Conservation (phyloP, 2,113 vertebrate genomes). For the Centrocercus urophasianus region DNA sequence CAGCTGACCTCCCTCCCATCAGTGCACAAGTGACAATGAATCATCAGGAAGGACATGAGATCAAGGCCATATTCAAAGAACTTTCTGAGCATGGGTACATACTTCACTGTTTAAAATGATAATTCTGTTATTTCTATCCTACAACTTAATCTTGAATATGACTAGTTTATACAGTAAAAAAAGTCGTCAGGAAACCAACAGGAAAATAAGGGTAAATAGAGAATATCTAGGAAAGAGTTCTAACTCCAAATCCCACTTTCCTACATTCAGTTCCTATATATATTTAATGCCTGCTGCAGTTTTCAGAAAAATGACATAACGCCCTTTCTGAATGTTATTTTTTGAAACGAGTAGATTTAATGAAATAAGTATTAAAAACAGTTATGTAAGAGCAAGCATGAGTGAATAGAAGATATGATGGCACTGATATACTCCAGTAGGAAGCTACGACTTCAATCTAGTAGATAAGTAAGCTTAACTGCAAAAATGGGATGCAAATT, state of each 20-base stretch:
- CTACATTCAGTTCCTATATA: not conserved
- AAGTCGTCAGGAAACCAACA: not conserved
- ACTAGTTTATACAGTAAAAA: conserved; percentile 14
- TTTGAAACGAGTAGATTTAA: not conserved
- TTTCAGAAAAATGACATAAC: not conserved
- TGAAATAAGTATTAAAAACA: not conserved
- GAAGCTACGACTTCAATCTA: not conserved
- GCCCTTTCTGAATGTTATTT: conserved; percentile 9
- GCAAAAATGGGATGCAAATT: not conserved
- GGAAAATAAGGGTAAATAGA: not conserved
- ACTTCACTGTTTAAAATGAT: not conserved
- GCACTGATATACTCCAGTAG: not conserved
- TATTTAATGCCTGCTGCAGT: not conserved
- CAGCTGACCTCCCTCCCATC: not conserved
- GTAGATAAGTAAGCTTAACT: not conserved
- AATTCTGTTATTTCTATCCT: not conserved
- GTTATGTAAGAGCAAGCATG: not conserved
- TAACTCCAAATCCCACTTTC: conserved; percentile 13
- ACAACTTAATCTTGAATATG: conserved; percentile 4
- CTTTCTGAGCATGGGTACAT: not conserved
- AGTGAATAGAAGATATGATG: not conserved
- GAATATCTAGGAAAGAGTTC: conserved; percentile 9
- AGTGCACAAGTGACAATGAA: not conserved
- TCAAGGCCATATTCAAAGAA: not conserved
- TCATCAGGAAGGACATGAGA: conserved; percentile 19